Percentiles rank a stretch among this genome's conserved stretches.
These are phyloP conservation scores for Aphidius gifuensis DNA, from an alignment of 1,140 invertebrate genomes.

Conservation along the genomic window DNA sequence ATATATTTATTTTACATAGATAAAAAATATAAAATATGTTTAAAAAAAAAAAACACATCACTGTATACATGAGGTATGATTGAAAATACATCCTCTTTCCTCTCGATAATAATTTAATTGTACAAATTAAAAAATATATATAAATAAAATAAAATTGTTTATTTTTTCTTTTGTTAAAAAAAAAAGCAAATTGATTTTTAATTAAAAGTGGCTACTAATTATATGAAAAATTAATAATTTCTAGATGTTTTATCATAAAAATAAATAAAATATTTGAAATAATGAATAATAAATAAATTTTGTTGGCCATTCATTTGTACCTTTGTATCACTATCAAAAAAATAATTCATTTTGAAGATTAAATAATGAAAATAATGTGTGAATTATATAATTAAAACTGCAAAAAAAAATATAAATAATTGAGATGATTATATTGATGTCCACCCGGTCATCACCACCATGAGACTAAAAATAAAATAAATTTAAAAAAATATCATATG, in stretches of 20 bases:
- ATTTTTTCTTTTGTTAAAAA: background rate
- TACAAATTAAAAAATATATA: background rate
- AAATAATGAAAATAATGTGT: constrained; percentile 11
- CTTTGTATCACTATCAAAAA: constrained; percentile 38
- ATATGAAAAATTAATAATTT: constrained; percentile 4
- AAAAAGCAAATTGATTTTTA: no score
- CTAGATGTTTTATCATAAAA: constrained; percentile 16
- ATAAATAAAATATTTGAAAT: constrained; percentile 11
- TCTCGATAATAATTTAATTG: constrained; percentile 4
- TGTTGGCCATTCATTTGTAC: constrained; percentile 43
- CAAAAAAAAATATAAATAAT: constrained; percentile 37
- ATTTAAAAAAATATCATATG: constrained; percentile 34
- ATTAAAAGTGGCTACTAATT: background rate
- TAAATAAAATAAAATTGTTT: no score
- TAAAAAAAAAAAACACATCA: background rate
- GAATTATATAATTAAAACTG: constrained; percentile 21
- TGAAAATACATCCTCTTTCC: background rate
- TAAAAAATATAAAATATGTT: constrained; percentile 3
- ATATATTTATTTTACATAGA: constrained; percentile 6
- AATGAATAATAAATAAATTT: constrained; percentile 12
- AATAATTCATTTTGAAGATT: constrained; percentile 7
- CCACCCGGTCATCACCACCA: constrained; percentile 42
- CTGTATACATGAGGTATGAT: no score
- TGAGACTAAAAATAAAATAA: constrained; percentile 54
- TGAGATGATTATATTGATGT: constrained; percentile 48